phyloP scores from a whole-genome alignment of 2,113 vertebrate species.

The Eublepharis macularius region DNA sequence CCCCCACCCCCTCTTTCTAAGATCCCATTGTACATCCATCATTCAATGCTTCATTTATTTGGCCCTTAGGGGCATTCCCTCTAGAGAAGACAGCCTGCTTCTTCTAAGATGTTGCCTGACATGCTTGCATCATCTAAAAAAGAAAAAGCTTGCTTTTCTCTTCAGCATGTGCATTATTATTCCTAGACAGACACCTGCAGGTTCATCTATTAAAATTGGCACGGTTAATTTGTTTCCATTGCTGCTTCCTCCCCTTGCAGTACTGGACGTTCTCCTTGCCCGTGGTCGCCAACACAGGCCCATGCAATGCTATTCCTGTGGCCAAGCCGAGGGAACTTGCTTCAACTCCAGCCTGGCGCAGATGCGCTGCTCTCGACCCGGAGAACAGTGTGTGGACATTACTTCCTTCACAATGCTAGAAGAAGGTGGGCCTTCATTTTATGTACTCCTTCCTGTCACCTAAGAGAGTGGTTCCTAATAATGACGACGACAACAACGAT shows the following conservation, averaged over 20 bases:
- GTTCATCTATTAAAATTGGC: neutral
- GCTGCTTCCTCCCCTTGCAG: neutral
- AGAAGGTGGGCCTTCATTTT: neutral
- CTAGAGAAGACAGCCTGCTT: too few relatives aligned
- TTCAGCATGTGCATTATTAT: neutral
- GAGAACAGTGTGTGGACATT: slow-evolving; percentile 22
- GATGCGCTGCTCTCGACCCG: neutral
- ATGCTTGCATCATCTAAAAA: neutral
- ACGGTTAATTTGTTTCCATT: neutral
- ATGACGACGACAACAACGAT: too few relatives aligned
- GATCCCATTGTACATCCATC: too few relatives aligned
- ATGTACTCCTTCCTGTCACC: neutral
- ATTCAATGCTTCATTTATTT: too few relatives aligned
- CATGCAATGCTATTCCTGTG: neutral
- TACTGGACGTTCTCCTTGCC: neutral
- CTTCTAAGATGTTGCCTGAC: too few relatives aligned
- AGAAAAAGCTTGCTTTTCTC: too few relatives aligned
- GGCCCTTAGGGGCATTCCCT: too few relatives aligned
- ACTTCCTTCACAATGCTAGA: neutral
- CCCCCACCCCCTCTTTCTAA: too few relatives aligned
- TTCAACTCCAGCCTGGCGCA: neutral
- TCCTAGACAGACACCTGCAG: neutral
- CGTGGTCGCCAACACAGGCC: neutral
- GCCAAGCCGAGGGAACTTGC: neutral
- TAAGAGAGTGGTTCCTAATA: neutral